A percentile compares a stretch with the other conserved stretches of the same genome.
phyloP scores from a whole-genome alignment of 2,113 vertebrate species.

The Rhabdomys dilectus region DNA sequence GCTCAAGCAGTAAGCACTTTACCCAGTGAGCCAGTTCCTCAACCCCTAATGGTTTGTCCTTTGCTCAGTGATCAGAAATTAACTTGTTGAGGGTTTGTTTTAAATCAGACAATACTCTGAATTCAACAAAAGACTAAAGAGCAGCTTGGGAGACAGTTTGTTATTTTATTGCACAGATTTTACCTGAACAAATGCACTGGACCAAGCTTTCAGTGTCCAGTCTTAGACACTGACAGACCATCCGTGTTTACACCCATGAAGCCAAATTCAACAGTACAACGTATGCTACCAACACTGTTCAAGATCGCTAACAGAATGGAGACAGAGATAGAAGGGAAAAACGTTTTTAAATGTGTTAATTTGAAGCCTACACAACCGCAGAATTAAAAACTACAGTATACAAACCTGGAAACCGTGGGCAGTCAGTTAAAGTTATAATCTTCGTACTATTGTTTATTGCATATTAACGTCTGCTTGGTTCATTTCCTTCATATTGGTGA shows the following conservation, averaged over 20 bases:
- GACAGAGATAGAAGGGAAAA: constrained; percentile 68
- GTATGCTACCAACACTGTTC: constrained; percentile 78
- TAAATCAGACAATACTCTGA: background rate
- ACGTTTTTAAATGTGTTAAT: constrained; percentile 75
- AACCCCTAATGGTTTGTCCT: constrained; percentile 19
- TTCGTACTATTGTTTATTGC: constrained; percentile 81
- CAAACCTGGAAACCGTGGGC: constrained; percentile 75
- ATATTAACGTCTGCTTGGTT: constrained; percentile 82
- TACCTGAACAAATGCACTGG: constrained; percentile 88
- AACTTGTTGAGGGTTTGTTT: background rate
- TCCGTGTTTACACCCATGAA: constrained; percentile 73
- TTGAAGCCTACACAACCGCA: constrained; percentile 70
- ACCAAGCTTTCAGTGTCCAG: constrained; percentile 85
- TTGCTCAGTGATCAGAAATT: background rate
- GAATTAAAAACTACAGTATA: constrained; percentile 83
- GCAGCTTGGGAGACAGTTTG: constrained; percentile 83
- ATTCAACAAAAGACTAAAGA: constrained; percentile 68
- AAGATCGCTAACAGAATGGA: constrained; percentile 76
- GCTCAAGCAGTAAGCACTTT: background rate
- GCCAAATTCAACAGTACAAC: constrained; percentile 79
- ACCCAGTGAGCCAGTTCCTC: background rate
- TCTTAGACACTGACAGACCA: constrained; percentile 73
- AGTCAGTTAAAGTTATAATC: constrained; percentile 80
- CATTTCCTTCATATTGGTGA: constrained; percentile 89
- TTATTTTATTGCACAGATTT: constrained; percentile 90